Percentiles rank a stretch among this genome's conserved stretches.
These are phyloP conservation scores for Sphaerodactylus townsendi DNA, from an alignment of 2,113 vertebrate genomes.

Conservation along the genomic window DNA sequence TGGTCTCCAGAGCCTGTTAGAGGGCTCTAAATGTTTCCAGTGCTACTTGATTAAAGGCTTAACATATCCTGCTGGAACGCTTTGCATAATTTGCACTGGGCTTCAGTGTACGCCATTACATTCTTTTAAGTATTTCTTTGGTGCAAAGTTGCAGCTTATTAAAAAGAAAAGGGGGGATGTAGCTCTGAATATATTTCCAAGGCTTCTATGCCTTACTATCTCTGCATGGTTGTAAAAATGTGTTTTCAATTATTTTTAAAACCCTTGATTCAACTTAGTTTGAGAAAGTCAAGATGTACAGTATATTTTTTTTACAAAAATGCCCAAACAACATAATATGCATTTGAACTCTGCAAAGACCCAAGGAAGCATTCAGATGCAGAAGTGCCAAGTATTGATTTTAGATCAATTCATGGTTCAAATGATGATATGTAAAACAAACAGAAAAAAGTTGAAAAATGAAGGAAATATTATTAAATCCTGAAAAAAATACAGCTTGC, in stretches of 20 bases:
- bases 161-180: constrained; percentile 50
- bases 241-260: constrained; percentile 73
- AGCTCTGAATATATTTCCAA: constrained; percentile 50
- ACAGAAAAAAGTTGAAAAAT: constrained; percentile 34
- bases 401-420: constrained; percentile 49
- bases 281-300: constrained; percentile 58
- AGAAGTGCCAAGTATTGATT: constrained; percentile 49
- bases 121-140: constrained; percentile 39
- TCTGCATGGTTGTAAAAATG: constrained; percentile 64
- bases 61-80: constrained; percentile 13
- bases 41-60: background rate
- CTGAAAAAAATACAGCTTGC: background rate
- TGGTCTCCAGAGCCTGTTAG: background rate
- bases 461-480: constrained; percentile 39
- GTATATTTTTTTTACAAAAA: constrained; percentile 39
- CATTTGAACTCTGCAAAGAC: constrained; percentile 47
- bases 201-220: constrained; percentile 57
- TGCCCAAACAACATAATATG: constrained; percentile 49
- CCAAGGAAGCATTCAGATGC: constrained; percentile 42
- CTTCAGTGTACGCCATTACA: background rate
- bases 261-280: constrained; percentile 62
- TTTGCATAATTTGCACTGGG: background rate
- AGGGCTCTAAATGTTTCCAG: background rate
- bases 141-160: constrained; percentile 44
- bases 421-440: constrained; percentile 13